Evolutionary conservation across 2,797 vertebrate species (phyloP).

Genomic region (Antrozous pallidus): DNA sequence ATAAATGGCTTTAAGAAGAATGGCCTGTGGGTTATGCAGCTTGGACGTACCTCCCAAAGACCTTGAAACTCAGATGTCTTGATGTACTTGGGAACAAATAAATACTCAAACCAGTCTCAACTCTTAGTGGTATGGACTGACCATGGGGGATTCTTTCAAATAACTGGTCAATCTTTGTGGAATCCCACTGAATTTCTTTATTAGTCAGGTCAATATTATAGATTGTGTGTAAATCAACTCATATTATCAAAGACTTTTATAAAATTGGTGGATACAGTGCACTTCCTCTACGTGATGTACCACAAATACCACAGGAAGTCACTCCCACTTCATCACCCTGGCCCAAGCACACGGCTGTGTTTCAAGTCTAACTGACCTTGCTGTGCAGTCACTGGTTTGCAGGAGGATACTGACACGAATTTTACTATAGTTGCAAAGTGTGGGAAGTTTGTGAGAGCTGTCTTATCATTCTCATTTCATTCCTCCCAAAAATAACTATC

Average conservation of each 20-base stretch:
- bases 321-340: background rate
- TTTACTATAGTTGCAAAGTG: background rate
- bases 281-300: background rate
- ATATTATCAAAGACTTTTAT: slow-evolving; percentile 11
- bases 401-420: background rate
- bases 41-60: background rate
- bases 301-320: slow-evolving; percentile 30
- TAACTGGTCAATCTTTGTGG: background rate
- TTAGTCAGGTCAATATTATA: background rate
- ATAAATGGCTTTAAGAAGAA: background rate
- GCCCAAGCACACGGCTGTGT: background rate
- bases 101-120: background rate
- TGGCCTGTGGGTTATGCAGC: background rate
- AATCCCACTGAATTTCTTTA: background rate
- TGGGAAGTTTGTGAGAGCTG: background rate
- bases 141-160: background rate
- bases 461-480: background rate
- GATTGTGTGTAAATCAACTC: background rate
- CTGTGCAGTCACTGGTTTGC: background rate
- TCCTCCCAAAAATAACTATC: background rate
- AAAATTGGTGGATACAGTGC: background rate
- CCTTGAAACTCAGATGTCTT: background rate
- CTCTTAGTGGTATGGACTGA: background rate
- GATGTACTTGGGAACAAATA: background rate
- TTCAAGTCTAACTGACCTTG: background rate